phyloP scores from a whole-genome alignment of 2,113 vertebrate species.

The Geococcyx californianus region DNA sequence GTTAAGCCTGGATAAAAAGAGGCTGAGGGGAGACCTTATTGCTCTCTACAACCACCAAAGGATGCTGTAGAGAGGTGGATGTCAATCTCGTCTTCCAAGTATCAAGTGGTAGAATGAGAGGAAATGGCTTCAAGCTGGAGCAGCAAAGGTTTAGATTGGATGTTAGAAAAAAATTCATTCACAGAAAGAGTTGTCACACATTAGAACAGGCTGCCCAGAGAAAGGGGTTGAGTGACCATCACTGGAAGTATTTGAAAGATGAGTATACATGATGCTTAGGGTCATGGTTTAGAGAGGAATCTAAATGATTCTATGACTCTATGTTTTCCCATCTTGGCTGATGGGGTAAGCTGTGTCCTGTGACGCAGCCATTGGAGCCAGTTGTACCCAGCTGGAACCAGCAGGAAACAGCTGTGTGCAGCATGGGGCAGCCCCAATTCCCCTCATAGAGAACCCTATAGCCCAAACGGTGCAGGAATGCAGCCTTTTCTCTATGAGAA shows the following conservation, averaged over 20 bases:
- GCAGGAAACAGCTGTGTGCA: neutral
- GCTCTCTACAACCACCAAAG: too few species aligned
- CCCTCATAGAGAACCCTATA: neutral
- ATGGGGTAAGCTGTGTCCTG: neutral
- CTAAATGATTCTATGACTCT: neutral
- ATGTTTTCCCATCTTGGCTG: neutral
- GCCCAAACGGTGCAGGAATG: neutral
- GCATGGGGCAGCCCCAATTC: accelerated
- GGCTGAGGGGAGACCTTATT: too few species aligned
- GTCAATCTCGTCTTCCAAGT: neutral
- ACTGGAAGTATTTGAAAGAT: neutral
- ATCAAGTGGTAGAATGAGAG: neutral
- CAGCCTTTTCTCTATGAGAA: neutral
- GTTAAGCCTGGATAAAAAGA: neutral
- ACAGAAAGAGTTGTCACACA: neutral
- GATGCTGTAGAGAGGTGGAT: neutral
- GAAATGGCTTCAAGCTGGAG: neutral
- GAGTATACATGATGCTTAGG: neutral
- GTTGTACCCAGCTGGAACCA: neutral
- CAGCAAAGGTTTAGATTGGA: neutral
- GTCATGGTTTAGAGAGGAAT: neutral
- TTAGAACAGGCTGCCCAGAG: neutral
- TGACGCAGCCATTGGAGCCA: accelerated
- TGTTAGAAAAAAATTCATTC: neutral
- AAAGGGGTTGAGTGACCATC: neutral